These are phyloP conservation scores for Muraenolepis orangiensis DNA, from an alignment of 2,797 vertebrate species.

Conservation along the genomic window DNA sequence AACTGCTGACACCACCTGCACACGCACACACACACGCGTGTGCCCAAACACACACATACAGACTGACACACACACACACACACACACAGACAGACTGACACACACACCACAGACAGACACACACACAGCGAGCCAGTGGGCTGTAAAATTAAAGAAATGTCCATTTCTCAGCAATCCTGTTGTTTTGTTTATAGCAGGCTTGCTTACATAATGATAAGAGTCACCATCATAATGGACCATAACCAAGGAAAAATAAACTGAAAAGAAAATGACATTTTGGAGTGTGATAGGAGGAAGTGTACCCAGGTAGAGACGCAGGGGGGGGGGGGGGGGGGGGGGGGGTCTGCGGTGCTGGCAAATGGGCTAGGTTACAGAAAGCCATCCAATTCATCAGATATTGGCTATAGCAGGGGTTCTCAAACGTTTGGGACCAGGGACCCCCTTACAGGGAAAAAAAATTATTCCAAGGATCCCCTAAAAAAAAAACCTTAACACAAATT, in stretches of 20 bases:
- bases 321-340: conserved; percentile 8
- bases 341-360: conserved; percentile 18
- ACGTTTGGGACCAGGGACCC: too few relatives aligned
- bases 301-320: conserved; percentile 27
- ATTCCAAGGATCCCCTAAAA: too few relatives aligned
- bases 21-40: too few relatives aligned
- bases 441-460: too few relatives aligned
- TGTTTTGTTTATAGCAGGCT: conserved; percentile 63
- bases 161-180: conserved; percentile 59
- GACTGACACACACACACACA: neutral
- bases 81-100: neutral
- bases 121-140: conserved; percentile 67
- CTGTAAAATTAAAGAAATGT: conserved; percentile 79
- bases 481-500: too few relatives aligned
- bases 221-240: conserved; percentile 58
- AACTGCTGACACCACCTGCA: conserved; percentile 23
- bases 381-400: neutral
- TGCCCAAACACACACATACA: too few relatives aligned
- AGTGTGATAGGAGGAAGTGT: conserved; percentile 32
- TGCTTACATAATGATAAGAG: conserved; percentile 66
- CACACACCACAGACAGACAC: conserved; percentile 42
- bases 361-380: neutral
- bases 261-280: conserved; percentile 58
- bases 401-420: too few relatives aligned
- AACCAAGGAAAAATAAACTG: conserved; percentile 24